phyloP scores from a whole-genome alignment of 2,888 invertebrate genomes.

The Tinea trinotella region DNA sequence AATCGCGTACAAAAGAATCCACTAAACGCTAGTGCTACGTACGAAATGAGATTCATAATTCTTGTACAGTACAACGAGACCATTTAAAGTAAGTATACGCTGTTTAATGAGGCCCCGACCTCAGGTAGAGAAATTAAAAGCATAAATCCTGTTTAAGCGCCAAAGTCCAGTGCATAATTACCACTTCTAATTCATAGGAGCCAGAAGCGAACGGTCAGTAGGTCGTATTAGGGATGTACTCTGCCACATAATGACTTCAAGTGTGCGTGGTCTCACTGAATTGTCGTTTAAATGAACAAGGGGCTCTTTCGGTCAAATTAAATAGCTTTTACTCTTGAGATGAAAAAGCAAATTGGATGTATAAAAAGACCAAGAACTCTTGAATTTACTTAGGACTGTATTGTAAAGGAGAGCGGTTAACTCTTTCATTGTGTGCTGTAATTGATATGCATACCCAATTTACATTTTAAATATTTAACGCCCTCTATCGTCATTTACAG shows the following conservation, averaged over 20 bases:
- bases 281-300: conserved; percentile 47
- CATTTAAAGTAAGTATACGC: conserved; percentile 6
- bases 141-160: conserved; percentile 37
- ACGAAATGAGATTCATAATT: conserved; percentile 13
- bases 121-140: conserved; percentile 35
- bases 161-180: conserved; percentile 37
- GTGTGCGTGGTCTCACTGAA: conserved; percentile 37
- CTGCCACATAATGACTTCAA: conserved; percentile 22
- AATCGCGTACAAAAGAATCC: conserved; percentile 1
- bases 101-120: conserved; percentile 16
- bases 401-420: background rate
- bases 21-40: background rate
- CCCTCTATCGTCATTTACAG: background rate
- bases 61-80: background rate
- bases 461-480: background rate
- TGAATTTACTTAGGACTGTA: conserved; percentile 12
- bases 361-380: conserved; percentile 15
- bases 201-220: conserved; percentile 31
- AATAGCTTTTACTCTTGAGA: conserved; percentile 18
- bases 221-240: conserved; percentile 23
- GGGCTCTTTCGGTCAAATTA: conserved; percentile 12
- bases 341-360: conserved; percentile 18
- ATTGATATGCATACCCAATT: background rate
- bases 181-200: conserved; percentile 46
- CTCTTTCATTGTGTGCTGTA: conserved; percentile 7